A percentile compares a stretch with the other conserved stretches of the same genome.
These are phyloP conservation scores for Anorthoa munda DNA, from an alignment of 2,888 invertebrate genomes.

Conservation along the genomic window DNA sequence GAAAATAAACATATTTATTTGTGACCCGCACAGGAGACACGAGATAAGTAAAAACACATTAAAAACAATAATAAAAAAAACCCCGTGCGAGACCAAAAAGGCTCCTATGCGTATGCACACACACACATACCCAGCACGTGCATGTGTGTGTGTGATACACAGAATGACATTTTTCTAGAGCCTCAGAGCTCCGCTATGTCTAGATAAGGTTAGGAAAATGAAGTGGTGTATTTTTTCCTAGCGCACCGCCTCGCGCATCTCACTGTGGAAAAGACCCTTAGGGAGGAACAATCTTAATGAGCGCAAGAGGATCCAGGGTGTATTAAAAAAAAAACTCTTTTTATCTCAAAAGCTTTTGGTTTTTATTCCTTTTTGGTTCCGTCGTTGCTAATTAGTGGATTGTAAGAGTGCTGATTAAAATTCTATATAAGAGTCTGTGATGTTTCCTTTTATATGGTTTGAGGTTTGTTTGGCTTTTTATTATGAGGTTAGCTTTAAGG, in stretches of 20 bases:
- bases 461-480: neutral
- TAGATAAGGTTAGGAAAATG: neutral
- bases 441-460: slow-evolving; percentile 11
- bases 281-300: slow-evolving; percentile 65
- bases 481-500: neutral
- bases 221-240: neutral
- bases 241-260: neutral
- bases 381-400: slow-evolving; percentile 63
- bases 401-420: slow-evolving; percentile 43
- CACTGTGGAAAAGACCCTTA: neutral
- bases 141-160: no score
- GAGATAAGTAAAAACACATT: no score
- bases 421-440: slow-evolving; percentile 31
- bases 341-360: slow-evolving; percentile 43
- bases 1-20: no score
- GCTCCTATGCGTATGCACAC: no score
- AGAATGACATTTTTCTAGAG: no score
- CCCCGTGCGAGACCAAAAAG: no score
- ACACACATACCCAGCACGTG: no score
- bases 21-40: no score
- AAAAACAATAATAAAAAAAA: no score
- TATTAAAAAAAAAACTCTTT: slow-evolving; percentile 56
- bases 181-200: neutral
- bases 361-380: slow-evolving; percentile 51
- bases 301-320: slow-evolving; percentile 53